phyloP scores from a whole-genome alignment of 2,113 vertebrate species.

The Amia ocellicauda region DNA sequence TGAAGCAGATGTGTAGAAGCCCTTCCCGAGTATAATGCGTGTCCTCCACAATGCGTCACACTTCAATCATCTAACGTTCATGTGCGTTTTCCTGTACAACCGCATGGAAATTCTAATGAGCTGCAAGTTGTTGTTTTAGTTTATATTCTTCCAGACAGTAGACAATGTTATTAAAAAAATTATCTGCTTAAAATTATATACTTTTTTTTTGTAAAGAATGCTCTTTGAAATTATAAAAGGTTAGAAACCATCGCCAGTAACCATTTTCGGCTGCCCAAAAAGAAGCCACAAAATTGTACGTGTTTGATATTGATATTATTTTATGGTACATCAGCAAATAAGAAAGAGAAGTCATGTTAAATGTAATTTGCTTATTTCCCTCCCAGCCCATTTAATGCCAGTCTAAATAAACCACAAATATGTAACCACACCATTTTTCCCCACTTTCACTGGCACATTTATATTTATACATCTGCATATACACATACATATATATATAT shows the following conservation, averaged over 20 bases:
- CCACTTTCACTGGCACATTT: constrained; percentile 12
- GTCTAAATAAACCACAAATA: neutral
- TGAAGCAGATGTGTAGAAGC: constrained; percentile 21
- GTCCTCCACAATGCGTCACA: constrained; percentile 19
- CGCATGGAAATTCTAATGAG: constrained; percentile 3
- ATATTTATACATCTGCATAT: constrained; percentile 9
- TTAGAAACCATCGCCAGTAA: neutral
- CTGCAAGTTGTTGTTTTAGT: neutral
- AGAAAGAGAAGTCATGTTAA: no score
- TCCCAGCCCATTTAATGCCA: neutral
- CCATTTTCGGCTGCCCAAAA: no score
- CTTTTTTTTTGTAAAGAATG: no score
- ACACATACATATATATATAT: constrained; percentile 20
- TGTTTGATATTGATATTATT: neutral
- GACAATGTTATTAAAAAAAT: constrained; percentile 19
- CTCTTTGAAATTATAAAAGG: constrained; percentile 6
- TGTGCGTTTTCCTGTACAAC: neutral
- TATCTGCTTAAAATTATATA: constrained; percentile 14
- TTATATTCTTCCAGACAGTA: constrained; percentile 11
- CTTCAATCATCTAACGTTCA: constrained; percentile 19
- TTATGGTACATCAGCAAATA: constrained; percentile 3
- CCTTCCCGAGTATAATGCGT: constrained; percentile 13
- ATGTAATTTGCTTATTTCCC: neutral
- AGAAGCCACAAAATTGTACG: neutral
- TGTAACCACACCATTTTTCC: constrained; percentile 10